Percentiles rank a stretch among this genome's conserved stretches.
Evolutionary conservation across 2,797 vertebrate species (phyloP).

Genomic region (Sebastes hubbsi): DNA sequence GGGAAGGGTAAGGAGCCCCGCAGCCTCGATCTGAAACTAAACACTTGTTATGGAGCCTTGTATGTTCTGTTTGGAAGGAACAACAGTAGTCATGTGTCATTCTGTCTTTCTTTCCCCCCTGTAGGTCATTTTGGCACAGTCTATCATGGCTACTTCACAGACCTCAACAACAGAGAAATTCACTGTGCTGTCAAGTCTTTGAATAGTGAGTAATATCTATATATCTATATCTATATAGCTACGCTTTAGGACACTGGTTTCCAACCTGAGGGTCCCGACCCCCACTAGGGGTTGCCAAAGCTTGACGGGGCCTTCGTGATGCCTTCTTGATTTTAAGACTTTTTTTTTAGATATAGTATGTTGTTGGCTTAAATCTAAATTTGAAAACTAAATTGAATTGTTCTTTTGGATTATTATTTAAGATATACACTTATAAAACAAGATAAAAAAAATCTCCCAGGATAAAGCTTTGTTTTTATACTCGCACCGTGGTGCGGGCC

Average conservation of each 20-base stretch:
- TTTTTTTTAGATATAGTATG: too few species aligned
- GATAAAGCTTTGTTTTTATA: too few species aligned
- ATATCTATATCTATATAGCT: background rate
- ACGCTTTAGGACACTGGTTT: background rate
- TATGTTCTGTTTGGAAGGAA: background rate
- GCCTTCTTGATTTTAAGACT: too few species aligned
- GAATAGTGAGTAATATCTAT: conserved; percentile 87
- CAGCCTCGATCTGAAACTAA: background rate
- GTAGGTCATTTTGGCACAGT: conserved; percentile 96
- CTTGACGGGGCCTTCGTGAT: accelerated
- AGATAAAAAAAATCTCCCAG: too few species aligned
- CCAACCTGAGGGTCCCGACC: too few species aligned
- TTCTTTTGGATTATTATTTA: too few species aligned
- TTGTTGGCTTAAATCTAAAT: too few species aligned
- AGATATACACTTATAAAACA: too few species aligned
- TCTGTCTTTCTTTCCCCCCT: background rate
- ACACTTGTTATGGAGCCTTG: background rate
- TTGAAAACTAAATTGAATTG: too few species aligned
- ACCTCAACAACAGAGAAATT: conserved; percentile 82
- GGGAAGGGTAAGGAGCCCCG: conserved; percentile 87
- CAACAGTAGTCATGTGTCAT: background rate
- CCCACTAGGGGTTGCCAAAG: too few species aligned
- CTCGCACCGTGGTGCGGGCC: too few species aligned
- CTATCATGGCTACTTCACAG: conserved; percentile 92
- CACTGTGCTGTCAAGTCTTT: conserved; percentile 97